Evolutionary conservation across 2,113 vertebrate species (phyloP).

Genomic region (Hippocampus guttulatus): DNA sequence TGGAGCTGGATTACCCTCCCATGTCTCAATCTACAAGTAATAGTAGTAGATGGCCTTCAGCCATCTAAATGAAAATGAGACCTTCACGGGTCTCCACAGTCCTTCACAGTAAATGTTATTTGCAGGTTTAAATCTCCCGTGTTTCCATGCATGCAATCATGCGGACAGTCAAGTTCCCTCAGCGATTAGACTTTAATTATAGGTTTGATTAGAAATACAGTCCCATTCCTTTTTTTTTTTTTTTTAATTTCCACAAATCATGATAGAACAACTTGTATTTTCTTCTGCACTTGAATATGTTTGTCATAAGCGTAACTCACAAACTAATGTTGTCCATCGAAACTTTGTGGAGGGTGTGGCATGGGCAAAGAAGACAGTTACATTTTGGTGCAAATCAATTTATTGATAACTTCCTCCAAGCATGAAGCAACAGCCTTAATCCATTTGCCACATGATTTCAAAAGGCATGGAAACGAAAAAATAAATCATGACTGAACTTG

Average conservation of each 20-base stretch:
- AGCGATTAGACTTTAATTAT: conserved; percentile 5
- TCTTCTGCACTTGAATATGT: neutral
- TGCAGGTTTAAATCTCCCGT: conserved; percentile 27
- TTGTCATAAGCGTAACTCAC: neutral
- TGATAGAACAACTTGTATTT: neutral
- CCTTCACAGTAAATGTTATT: conserved; percentile 42
- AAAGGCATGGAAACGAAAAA: too few species aligned
- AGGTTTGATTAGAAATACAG: neutral
- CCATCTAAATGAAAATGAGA: conserved; percentile 52
- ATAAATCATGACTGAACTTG: too few species aligned
- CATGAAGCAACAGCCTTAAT: too few species aligned
- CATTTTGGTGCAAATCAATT: too few species aligned
- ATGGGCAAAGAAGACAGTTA: neutral
- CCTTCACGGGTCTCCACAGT: conserved; percentile 52
- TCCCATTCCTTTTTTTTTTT: neutral
- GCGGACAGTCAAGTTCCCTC: conserved; percentile 5
- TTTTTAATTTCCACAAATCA: neutral
- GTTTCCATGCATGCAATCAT: conserved; percentile 15
- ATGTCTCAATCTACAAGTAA: conserved; percentile 36
- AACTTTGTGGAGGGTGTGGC: neutral
- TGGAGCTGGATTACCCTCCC: conserved; percentile 34
- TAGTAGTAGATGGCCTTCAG: conserved; percentile 33
- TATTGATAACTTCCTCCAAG: too few species aligned
- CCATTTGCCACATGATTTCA: too few species aligned
- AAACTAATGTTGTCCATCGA: neutral